phyloP scores from a whole-genome alignment of 2,797 vertebrate genomes.

The Danio choprae region DNA sequence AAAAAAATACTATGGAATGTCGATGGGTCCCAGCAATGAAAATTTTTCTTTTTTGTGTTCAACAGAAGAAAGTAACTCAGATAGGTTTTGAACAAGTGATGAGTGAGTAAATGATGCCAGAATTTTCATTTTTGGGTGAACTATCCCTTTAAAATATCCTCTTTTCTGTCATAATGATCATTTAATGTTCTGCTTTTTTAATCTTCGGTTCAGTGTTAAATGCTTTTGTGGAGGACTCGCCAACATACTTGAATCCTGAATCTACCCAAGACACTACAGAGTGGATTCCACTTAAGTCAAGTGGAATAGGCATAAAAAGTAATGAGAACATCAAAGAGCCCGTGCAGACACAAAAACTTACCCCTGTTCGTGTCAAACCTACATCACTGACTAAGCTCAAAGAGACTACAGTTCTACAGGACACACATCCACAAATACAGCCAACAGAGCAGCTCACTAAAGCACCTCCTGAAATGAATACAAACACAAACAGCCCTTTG shows the following conservation, averaged over 20 bases:
- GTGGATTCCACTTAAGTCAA: conserved; percentile 20
- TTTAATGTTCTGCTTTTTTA: background rate
- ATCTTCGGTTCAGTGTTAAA: conserved; percentile 35
- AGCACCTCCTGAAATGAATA: conserved; percentile 18
- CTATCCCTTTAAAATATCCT: no score
- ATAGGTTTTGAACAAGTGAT: no score
- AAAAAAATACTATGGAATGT: no score
- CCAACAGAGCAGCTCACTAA: conserved; percentile 48
- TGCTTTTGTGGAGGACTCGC: conserved; percentile 44
- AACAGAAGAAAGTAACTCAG: no score
- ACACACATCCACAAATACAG: conserved; percentile 51
- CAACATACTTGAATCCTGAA: conserved; percentile 31
- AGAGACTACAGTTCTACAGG: conserved; percentile 20
- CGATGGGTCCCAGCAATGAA: no score
- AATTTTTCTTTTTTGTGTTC: no score
- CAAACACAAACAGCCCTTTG: conserved; percentile 41
- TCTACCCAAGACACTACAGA: conserved; percentile 21
- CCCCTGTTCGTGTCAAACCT: background rate
- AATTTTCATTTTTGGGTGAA: no score
- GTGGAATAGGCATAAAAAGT: background rate
- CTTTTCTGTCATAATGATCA: background rate
- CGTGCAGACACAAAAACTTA: background rate
- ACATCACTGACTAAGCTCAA: background rate
- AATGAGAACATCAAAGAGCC: background rate
- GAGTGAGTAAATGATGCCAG: no score